phyloP scores from a whole-genome alignment of 2,888 invertebrate species.

The Dugesia japonica region DNA sequence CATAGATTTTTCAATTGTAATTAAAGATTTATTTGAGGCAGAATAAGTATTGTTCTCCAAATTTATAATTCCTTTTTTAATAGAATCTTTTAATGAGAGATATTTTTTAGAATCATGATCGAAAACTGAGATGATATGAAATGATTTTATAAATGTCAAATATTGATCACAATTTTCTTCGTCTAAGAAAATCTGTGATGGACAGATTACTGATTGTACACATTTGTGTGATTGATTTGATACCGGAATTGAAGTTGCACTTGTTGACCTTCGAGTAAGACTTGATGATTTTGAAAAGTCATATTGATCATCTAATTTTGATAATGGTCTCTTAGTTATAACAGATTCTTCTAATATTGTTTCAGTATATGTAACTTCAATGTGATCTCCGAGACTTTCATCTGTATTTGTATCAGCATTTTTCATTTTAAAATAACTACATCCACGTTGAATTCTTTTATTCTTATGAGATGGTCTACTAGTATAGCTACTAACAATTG shows the following conservation, averaged over 20 bases:
- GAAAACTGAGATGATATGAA: background rate
- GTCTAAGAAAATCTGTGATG: background rate
- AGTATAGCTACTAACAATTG: background rate
- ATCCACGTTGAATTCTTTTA: constrained; percentile 24
- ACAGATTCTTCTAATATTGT: constrained; percentile 27
- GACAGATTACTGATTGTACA: background rate
- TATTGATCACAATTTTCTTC: background rate
- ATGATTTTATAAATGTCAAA: background rate
- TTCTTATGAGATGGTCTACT: constrained; percentile 23
- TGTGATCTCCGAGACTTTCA: background rate
- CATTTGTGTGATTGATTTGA: background rate
- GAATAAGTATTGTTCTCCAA: background rate
- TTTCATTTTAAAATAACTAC: background rate
- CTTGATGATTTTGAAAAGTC: background rate
- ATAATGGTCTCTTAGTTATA: background rate
- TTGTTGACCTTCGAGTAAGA: background rate
- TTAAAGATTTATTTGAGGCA: background rate
- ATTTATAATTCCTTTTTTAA: background rate
- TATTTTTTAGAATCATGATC: background rate
- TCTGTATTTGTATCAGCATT: background rate
- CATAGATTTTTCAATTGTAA: background rate
- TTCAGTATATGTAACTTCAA: constrained; percentile 26
- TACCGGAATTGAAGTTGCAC: background rate
- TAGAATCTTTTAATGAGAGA: background rate
- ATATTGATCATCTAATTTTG: background rate